These are phyloP conservation scores for Popillia japonica DNA, from an alignment of 1,140 invertebrate species.

Conservation along the genomic window DNA sequence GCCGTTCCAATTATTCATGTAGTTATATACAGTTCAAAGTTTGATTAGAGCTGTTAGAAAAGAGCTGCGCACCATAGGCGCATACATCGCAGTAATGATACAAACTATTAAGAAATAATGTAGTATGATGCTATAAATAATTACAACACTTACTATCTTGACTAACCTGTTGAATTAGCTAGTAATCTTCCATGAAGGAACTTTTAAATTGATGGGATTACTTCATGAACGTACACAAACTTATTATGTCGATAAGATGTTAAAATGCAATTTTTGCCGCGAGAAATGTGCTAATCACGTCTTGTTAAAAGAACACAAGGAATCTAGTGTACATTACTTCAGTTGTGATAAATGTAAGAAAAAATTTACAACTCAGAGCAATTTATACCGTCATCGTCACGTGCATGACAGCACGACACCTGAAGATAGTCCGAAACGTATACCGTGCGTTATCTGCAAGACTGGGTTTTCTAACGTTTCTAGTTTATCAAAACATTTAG, in stretches of 20 bases:
- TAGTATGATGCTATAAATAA: too few species aligned
- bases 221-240: neutral
- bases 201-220: neutral
- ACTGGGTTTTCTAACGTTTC: neutral
- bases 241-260: neutral
- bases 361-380: neutral
- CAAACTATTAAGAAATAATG: too few species aligned
- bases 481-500: neutral
- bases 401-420: neutral
- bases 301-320: neutral
- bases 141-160: too few species aligned
- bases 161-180: too few species aligned
- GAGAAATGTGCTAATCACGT: neutral
- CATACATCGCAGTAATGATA: too few species aligned
- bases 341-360: neutral
- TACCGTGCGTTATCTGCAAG: neutral
- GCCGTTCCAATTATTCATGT: too few species aligned
- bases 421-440: neutral
- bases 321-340: neutral
- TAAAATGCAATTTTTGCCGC: neutral
- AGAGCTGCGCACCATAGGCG: too few species aligned
- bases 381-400: neutral
- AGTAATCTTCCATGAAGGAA: conserved; percentile 17
- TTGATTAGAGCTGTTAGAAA: too few species aligned
- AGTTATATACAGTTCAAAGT: too few species aligned